phyloP scores from a whole-genome alignment of 2,888 invertebrate genomes.

The Polymixis lichenea region DNA sequence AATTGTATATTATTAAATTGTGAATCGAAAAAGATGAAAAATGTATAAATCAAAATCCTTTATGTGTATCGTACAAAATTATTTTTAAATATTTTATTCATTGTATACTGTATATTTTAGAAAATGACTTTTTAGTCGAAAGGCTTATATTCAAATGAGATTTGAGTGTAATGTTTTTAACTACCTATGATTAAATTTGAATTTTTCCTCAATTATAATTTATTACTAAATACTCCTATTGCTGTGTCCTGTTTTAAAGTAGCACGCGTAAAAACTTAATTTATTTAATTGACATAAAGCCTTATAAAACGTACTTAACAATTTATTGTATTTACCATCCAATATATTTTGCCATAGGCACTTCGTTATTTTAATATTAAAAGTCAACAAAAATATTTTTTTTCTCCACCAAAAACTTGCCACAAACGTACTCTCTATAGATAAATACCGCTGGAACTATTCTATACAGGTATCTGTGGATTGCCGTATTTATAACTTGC shows the following conservation, averaged over 20 bases:
- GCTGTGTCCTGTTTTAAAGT: slow-evolving; percentile 30
- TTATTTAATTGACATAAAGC: not conserved
- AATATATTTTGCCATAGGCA: slow-evolving; percentile 31
- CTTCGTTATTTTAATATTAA: slow-evolving; percentile 12
- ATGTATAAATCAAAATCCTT: not conserved
- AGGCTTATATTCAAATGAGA: slow-evolving; percentile 19
- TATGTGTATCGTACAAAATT: slow-evolving; percentile 45
- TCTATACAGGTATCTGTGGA: slow-evolving; percentile 9
- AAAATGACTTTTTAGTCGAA: slow-evolving; percentile 8
- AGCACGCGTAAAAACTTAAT: not conserved
- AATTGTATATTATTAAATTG: slow-evolving; percentile 26
- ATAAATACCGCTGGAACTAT: not conserved
- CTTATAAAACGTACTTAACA: slow-evolving; percentile 4
- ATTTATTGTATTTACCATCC: not conserved
- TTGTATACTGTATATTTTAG: slow-evolving; percentile 35
- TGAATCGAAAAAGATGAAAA: slow-evolving; percentile 12
- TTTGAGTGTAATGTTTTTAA: slow-evolving; percentile 23
- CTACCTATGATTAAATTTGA: slow-evolving; percentile 8
- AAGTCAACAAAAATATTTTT: slow-evolving; percentile 20
- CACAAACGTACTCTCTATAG: slow-evolving; percentile 48
- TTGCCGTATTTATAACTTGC: not conserved
- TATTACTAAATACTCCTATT: not conserved
- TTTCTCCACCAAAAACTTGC: slow-evolving; percentile 36
- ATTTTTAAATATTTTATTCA: slow-evolving; percentile 16
- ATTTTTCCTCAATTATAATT: not conserved